Conservation (phyloP, 2,113 vertebrate genomes). For the Labeo catla region DNA sequence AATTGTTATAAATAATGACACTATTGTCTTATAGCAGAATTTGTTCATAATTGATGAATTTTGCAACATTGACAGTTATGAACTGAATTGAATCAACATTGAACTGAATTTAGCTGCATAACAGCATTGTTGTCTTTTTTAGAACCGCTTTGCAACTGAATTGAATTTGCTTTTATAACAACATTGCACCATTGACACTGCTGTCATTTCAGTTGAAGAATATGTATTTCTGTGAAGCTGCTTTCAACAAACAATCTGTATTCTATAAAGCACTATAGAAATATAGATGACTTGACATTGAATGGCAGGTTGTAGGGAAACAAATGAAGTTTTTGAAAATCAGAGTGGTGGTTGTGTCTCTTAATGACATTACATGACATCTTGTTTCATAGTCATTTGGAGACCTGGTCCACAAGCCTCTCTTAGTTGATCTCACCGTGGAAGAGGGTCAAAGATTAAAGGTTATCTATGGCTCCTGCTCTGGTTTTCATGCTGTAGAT, state of each 20-base stretch:
- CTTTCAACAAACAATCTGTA: not conserved
- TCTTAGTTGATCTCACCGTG: slow-evolving; percentile 94
- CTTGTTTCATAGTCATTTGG: slow-evolving; percentile 86
- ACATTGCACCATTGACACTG: not conserved
- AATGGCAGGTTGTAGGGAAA: not conserved
- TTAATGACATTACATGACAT: not conserved
- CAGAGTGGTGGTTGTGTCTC: not conserved
- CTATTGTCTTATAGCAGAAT: too few species aligned
- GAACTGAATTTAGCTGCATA: too few species aligned
- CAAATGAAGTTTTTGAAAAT: not conserved
- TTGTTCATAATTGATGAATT: too few species aligned
- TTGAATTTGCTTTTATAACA: not conserved
- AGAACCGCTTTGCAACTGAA: not conserved
- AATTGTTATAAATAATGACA: too few species aligned
- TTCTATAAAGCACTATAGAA: not conserved
- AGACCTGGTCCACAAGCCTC: slow-evolving; percentile 93
- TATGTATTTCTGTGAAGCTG: not conserved
- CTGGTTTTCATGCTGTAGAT: slow-evolving; percentile 96
- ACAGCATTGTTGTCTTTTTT: too few species aligned
- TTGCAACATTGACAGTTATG: too few species aligned
- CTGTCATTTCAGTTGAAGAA: not conserved
- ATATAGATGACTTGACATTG: not conserved
- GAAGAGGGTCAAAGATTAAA: slow-evolving; percentile 98
- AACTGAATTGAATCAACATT: too few species aligned
- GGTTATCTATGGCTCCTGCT: slow-evolving; percentile 95